Conservation (phyloP, 2,888 invertebrate genomes). For the Mayetiola destructor region DNA sequence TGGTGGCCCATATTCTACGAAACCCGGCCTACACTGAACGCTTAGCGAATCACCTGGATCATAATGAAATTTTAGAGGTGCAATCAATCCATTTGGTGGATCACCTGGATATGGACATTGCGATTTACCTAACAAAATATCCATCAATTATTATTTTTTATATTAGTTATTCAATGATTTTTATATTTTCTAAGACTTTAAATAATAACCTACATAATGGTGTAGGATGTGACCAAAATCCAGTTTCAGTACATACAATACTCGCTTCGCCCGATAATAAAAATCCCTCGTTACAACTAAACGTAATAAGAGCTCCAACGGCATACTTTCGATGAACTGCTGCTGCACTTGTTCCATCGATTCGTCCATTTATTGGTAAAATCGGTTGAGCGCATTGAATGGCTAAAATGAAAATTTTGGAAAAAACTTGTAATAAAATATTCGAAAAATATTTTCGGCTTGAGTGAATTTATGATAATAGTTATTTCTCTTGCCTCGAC, state of each 20-base stretch:
- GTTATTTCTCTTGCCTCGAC: constrained; percentile 46
- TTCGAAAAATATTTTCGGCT: too few species aligned
- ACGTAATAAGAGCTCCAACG: constrained; percentile 68
- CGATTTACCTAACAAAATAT: constrained; percentile 62
- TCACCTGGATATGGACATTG: constrained; percentile 58
- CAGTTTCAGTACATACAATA: constrained; percentile 74
- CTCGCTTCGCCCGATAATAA: constrained; percentile 54
- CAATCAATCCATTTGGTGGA: constrained; percentile 52
- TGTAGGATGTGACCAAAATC: constrained; percentile 75
- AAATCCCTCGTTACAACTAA: constrained; percentile 55
- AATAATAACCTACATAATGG: constrained; percentile 51
- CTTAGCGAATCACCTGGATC: constrained; percentile 57
- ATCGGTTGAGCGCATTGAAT: constrained; percentile 67
- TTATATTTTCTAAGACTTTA: background rate
- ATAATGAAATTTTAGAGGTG: constrained; percentile 57
- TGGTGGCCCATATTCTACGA: constrained; percentile 41
- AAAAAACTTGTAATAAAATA: background rate
- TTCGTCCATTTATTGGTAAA: constrained; percentile 55
- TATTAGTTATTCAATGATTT: background rate
- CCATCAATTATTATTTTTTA: too few species aligned
- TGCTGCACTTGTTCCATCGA: constrained; percentile 31
- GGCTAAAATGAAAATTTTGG: constrained; percentile 40
- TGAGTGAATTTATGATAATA: background rate
- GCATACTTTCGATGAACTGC: constrained; percentile 46
- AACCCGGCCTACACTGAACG: constrained; percentile 53